Percentiles rank a stretch among this genome's conserved stretches.
phyloP scores from a whole-genome alignment of 2,113 vertebrate species.

The human region DNA sequence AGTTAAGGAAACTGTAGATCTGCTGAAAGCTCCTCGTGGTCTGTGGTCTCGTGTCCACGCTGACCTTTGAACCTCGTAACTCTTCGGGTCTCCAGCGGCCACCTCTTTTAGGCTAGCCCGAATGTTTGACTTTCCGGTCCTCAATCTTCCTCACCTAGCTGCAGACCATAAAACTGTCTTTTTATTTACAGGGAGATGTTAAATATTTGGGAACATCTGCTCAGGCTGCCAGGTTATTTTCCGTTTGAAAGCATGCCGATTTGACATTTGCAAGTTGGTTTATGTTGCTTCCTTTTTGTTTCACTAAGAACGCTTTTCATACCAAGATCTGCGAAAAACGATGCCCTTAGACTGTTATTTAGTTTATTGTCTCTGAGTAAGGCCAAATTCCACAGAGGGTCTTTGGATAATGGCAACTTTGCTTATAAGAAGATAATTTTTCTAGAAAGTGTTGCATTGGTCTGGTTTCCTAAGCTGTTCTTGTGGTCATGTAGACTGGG shows the following conservation, averaged over 20 bases:
- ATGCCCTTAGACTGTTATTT: background rate
- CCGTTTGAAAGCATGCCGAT: background rate
- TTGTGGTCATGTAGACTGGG: background rate
- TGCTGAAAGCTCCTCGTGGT: background rate
- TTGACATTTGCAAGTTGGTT: background rate
- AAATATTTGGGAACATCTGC: background rate
- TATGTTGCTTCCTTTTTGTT: background rate
- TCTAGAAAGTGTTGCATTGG: background rate
- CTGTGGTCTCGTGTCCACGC: background rate
- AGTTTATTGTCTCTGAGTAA: background rate
- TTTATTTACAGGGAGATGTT: background rate
- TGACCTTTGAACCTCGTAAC: background rate
- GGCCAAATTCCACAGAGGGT: background rate
- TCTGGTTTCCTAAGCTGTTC: background rate
- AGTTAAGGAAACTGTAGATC: background rate
- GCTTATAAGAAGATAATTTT: constrained; percentile 9
- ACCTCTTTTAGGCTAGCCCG: background rate
- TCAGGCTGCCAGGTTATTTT: background rate
- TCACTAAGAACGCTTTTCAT: background rate
- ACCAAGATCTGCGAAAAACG: background rate
- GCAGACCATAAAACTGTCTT: background rate
- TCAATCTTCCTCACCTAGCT: background rate
- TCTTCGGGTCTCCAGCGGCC: too few species aligned
- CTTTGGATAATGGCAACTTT: background rate
- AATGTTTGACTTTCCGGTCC: background rate